Percentiles rank a stretch among this genome's conserved stretches.
These are phyloP conservation scores for Scaptomyza hsui DNA, from an alignment of 1,140 invertebrate species.

Conservation along the genomic window DNA sequence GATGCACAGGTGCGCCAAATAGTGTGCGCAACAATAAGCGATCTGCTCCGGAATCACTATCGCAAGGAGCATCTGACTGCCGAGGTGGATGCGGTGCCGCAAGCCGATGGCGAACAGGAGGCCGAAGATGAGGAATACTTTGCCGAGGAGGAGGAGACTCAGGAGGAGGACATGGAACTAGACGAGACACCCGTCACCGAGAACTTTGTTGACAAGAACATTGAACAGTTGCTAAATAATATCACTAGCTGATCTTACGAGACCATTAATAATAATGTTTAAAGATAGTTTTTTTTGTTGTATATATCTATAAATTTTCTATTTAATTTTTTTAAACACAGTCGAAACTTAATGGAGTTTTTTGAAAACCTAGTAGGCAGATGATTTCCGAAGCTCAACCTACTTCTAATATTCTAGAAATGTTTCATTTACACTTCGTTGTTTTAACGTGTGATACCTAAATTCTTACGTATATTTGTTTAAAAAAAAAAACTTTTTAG, in stretches of 20 bases:
- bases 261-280: no score
- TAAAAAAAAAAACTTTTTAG: no score
- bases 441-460: no score
- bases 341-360: no score
- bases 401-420: no score
- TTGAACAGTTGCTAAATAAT: slow-evolving; percentile 61
- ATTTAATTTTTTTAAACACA: background rate
- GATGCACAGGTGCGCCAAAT: slow-evolving; percentile 89
- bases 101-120: slow-evolving; percentile 45
- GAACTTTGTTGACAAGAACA: slow-evolving; percentile 50
- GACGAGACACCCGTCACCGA: slow-evolving; percentile 47
- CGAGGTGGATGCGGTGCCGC: slow-evolving; percentile 66
- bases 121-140: slow-evolving; percentile 49
- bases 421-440: no score
- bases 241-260: slow-evolving; percentile 49
- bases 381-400: no score
- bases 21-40: slow-evolving; percentile 87
- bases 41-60: slow-evolving; percentile 85
- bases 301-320: background rate
- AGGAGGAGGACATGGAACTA: slow-evolving; percentile 66
- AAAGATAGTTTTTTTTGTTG: no score
- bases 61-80: slow-evolving; percentile 73
- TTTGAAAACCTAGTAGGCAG: no score
- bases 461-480: no score
- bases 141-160: slow-evolving; percentile 54